Percentiles rank a stretch among this genome's conserved stretches.
These are phyloP conservation scores for Thymelicus acteon DNA, from an alignment of 2,888 invertebrate species.

Conservation along the genomic window DNA sequence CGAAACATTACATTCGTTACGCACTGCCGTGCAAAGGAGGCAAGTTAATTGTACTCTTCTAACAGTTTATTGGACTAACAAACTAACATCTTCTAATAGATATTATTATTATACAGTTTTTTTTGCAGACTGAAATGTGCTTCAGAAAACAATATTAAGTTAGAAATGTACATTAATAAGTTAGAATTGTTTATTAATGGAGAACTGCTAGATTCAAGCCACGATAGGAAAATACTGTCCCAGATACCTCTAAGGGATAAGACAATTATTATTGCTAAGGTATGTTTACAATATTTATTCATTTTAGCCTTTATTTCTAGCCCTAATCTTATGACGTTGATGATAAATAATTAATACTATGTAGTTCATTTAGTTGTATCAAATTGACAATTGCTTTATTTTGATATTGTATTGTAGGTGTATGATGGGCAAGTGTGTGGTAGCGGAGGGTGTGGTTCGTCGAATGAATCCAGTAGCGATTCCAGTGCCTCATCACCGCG, in stretches of 20 bases:
- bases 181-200: conserved; percentile 96
- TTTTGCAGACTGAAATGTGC: conserved; percentile 75
- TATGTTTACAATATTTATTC: conserved; percentile 45
- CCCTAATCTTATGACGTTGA: no score
- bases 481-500: conserved; percentile 97
- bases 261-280: conserved; percentile 88
- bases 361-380: no score
- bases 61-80: conserved; percentile 10
- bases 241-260: conserved; percentile 95
- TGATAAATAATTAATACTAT: no score
- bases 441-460: conserved; percentile 79
- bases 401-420: conserved; percentile 54
- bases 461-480: conserved; percentile 95
- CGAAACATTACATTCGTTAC: conserved; percentile 94
- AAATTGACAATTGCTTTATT: no score
- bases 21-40: conserved; percentile 90
- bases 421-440: conserved; percentile 79
- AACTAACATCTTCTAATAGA: conserved; percentile 25
- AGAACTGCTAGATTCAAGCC: conserved; percentile 93
- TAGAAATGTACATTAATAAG: conserved; percentile 96
- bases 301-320: not conserved
- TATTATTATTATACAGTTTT: conserved; percentile 39
- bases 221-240: conserved; percentile 94
- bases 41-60: conserved; percentile 42
- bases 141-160: conserved; percentile 88